A percentile compares a stretch with the other conserved stretches of the same genome.
Evolutionary conservation across 2,888 invertebrate species (phyloP).

Genomic region (Acanthosepion esculentum): DNA sequence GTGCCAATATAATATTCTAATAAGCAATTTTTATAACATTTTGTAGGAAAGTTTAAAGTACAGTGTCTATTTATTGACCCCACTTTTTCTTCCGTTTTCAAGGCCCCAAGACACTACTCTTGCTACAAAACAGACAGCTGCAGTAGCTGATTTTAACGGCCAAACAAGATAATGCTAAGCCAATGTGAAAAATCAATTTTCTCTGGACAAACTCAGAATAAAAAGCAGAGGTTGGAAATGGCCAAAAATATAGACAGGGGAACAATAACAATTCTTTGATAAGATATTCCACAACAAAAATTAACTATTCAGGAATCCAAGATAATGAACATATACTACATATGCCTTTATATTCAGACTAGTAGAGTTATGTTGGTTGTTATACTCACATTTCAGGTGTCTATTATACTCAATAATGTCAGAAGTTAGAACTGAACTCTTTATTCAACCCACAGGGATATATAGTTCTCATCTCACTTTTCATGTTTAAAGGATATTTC

Average conservation of each 20-base stretch:
- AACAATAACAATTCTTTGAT: neutral
- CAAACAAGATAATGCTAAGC: neutral
- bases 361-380: too few relatives aligned
- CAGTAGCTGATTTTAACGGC: neutral
- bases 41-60: neutral
- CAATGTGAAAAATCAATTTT: neutral
- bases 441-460: too few relatives aligned
- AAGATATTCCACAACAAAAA: neutral
- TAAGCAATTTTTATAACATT: neutral
- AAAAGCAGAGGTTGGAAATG: neutral
- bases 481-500: too few relatives aligned
- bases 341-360: too few relatives aligned
- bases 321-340: too few relatives aligned
- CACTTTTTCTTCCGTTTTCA: neutral
- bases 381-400: too few relatives aligned
- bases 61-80: neutral
- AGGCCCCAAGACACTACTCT: neutral
- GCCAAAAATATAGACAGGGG: neutral
- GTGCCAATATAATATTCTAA: neutral
- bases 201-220: neutral
- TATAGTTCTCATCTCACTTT: too few relatives aligned
- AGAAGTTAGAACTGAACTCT: too few relatives aligned
- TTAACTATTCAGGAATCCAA: too few relatives aligned
- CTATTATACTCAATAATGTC: too few relatives aligned
- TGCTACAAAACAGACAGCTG: neutral